phyloP scores from a whole-genome alignment of 2,888 invertebrate genomes.

The Platynereis dumerilii region DNA sequence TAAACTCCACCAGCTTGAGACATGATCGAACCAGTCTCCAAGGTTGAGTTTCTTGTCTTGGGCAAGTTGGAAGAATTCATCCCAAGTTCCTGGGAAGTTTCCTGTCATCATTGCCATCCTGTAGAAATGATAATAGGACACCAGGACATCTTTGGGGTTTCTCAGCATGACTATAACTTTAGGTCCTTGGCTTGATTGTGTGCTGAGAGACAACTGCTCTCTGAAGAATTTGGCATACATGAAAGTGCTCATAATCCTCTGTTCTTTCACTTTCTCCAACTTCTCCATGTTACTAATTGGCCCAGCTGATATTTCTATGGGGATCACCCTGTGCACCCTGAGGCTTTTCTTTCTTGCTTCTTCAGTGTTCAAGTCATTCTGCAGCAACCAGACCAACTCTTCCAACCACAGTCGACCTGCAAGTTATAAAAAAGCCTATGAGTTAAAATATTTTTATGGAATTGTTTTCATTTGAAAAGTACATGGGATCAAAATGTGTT shows the following conservation, averaged over 20 bases:
- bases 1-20: conserved; percentile 2
- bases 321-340: not conserved
- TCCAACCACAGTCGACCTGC: conserved; percentile 3
- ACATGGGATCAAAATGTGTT: too few species aligned
- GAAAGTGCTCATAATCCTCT: not conserved
- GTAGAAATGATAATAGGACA: conserved; percentile 11
- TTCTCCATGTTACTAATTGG: not conserved
- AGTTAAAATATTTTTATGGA: not conserved
- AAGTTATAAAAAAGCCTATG: not conserved
- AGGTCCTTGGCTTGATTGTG: not conserved
- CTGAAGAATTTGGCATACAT: not conserved
- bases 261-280: not conserved
- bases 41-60: conserved; percentile 13
- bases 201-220: too few species aligned
- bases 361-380: not conserved
- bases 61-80: conserved; percentile 6
- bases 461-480: not conserved
- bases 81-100: conserved; percentile 1
- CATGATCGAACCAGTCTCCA: conserved; percentile 10
- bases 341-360: not conserved
- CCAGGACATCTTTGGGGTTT: conserved; percentile 14
- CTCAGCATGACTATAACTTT: conserved; percentile 5
- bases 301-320: not conserved
- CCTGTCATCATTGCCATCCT: conserved; percentile 1
- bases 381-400: not conserved